Evolutionary conservation across 2,888 invertebrate genomes (phyloP).

Genomic region (Drosophila buzzatii): DNA sequence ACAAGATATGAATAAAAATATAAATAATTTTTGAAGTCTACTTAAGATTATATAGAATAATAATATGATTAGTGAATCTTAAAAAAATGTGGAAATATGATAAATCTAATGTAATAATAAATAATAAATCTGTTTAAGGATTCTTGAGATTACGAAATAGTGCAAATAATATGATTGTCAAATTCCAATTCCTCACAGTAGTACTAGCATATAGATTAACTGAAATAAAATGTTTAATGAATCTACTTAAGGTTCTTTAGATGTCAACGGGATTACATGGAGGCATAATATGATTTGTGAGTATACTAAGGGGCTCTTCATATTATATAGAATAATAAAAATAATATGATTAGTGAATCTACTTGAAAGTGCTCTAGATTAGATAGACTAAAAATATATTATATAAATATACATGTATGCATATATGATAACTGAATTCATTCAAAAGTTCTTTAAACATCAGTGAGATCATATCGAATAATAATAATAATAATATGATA

Average conservation of each 20-base stretch:
- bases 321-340: not conserved
- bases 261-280: no score
- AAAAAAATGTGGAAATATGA: no score
- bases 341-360: not conserved
- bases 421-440: not conserved
- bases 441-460: not conserved
- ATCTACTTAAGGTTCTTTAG: no score
- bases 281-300: not conserved
- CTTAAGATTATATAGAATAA: no score
- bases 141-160: not conserved
- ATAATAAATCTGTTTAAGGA: not conserved
- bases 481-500: not conserved
- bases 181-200: no score
- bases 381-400: not conserved
- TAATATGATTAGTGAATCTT: no score
- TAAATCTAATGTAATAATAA: not conserved
- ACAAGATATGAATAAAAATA: no score
- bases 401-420: not conserved
- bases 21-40: no score
- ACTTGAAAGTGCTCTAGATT: not conserved
- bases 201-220: not conserved
- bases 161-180: not conserved
- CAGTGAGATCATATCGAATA: not conserved
- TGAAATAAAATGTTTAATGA: no score
- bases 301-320: not conserved